phyloP scores from a whole-genome alignment of 1,140 invertebrate genomes.

The Panagrolaimus sp. region DNA sequence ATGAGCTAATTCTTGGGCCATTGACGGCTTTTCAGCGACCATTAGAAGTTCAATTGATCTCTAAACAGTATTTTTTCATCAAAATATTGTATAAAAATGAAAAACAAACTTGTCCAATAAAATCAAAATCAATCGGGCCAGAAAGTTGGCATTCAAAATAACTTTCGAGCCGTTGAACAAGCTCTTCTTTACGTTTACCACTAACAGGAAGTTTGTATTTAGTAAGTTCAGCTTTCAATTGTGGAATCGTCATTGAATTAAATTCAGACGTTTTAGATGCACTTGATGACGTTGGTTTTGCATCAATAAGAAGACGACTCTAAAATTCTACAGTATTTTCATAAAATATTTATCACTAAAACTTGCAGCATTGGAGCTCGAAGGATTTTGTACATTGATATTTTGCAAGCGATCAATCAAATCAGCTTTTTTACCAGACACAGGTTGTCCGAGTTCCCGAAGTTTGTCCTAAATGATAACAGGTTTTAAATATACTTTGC shows the following conservation, averaged over 20 bases:
- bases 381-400: too few species aligned
- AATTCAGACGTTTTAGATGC: too few species aligned
- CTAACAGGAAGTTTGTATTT: not conserved
- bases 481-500: too few species aligned
- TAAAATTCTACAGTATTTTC: too few species aligned
- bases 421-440: too few species aligned
- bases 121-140: not conserved
- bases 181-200: not conserved
- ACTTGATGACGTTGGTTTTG: too few species aligned
- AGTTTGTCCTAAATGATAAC: too few species aligned
- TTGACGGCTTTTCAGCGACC: conserved; percentile 1
- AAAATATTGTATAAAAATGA: not conserved
- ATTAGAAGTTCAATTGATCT: not conserved
- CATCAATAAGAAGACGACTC: too few species aligned
- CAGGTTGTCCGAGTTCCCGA: too few species aligned
- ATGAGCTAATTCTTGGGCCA: not conserved
- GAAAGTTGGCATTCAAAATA: not conserved
- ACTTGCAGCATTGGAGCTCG: too few species aligned
- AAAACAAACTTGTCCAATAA: not conserved
- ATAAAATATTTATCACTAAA: too few species aligned
- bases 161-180: not conserved
- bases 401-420: too few species aligned
- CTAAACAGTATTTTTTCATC: not conserved
- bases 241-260: not conserved
- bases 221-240: not conserved